Conservation (phyloP, 2,888 invertebrate species). For the Hirtodrosophila cameraria region DNA sequence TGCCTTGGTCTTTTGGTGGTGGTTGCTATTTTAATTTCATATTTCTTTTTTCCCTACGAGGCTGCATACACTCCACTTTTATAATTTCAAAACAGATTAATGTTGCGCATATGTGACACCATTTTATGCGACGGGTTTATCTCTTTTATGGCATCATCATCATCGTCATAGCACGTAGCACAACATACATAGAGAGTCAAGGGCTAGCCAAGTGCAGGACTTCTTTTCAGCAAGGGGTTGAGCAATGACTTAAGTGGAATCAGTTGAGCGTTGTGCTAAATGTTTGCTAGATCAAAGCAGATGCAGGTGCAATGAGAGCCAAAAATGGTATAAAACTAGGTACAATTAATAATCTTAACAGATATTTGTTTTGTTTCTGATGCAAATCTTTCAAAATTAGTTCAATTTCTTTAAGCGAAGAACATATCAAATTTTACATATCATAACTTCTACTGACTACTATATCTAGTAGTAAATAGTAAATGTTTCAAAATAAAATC, state of each 20-base stretch:
- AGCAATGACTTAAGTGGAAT: constrained; percentile 61
- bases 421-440: too few species aligned
- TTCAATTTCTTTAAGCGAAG: too few species aligned
- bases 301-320: constrained; percentile 44
- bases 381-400: too few species aligned
- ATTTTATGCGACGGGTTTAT: constrained; percentile 80
- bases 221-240: constrained; percentile 36
- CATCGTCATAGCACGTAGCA: constrained; percentile 25
- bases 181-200: not conserved
- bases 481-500: too few species aligned
- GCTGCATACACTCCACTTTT: constrained; percentile 70
- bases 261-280: constrained; percentile 47
- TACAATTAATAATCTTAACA: not conserved
- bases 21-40: constrained; percentile 79
- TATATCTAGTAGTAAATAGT: too few species aligned
- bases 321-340: not conserved
- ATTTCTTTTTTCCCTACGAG: constrained; percentile 20
- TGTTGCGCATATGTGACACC: constrained; percentile 81
- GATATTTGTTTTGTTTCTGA: too few species aligned
- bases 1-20: constrained; percentile 44
- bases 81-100: constrained; percentile 82
- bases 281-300: constrained; percentile 57
- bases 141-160: constrained; percentile 80
- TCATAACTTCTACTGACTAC: too few species aligned
- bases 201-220: constrained; percentile 33